phyloP scores from a whole-genome alignment of 2,797 vertebrate species.

The Rallus crepitans region DNA sequence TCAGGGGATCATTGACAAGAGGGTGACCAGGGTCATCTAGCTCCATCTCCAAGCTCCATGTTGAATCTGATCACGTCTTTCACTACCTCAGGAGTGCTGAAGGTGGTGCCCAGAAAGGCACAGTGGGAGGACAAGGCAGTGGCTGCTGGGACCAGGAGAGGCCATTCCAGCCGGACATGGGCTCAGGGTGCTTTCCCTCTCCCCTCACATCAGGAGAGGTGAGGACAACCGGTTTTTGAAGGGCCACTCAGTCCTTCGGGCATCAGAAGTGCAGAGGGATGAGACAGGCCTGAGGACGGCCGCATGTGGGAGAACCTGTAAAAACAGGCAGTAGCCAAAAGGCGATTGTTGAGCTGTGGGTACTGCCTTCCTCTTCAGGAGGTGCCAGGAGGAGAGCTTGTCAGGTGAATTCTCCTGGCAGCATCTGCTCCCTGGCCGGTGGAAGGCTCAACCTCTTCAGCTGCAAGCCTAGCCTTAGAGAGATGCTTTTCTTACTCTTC shows the following conservation, averaged over 20 bases:
- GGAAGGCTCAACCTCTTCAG: neutral
- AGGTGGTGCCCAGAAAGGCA: neutral
- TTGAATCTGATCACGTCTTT: neutral
- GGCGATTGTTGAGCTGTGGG: neutral
- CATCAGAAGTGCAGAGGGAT: neutral
- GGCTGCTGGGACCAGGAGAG: neutral
- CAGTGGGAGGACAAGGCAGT: neutral
- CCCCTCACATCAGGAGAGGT: neutral
- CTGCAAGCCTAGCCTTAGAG: neutral
- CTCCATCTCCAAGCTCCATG: neutral
- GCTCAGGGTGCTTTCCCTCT: neutral
- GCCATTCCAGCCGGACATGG: neutral
- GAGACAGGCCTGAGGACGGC: neutral
- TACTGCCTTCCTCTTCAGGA: neutral
- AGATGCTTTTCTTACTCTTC: neutral
- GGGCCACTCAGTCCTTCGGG: neutral
- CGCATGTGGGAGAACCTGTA: neutral
- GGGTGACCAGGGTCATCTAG: neutral
- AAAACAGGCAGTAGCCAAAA: neutral
- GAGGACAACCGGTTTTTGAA: neutral
- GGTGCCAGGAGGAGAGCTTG: neutral
- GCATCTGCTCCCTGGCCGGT: neutral
- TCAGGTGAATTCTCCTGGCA: neutral
- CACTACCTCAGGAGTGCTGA: neutral
- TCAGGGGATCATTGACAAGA: neutral